A percentile compares a stretch with the other conserved stretches of the same genome.
Conservation (phyloP, 2,113 vertebrate genomes). For the Megaceryle torquata region DNA sequence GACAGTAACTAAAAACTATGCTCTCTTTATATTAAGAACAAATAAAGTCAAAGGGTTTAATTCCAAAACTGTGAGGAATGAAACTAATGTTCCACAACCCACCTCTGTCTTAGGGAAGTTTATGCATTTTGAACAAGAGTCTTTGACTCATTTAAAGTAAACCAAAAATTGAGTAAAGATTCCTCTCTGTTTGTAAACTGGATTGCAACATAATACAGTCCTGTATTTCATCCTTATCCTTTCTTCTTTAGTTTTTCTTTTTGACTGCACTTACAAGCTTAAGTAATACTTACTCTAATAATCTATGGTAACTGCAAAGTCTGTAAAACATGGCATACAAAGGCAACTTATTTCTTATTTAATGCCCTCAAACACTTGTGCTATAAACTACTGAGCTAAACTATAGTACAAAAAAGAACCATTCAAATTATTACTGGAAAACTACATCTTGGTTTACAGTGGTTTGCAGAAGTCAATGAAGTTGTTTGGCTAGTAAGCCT, state of each 20-base stretch:
- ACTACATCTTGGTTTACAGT: background rate
- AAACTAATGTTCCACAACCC: constrained; percentile 59
- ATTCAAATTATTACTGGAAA: background rate
- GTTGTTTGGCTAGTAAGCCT: background rate
- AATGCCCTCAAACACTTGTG: background rate
- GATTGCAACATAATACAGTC: background rate
- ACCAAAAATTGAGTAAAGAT: background rate
- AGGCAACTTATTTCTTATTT: background rate
- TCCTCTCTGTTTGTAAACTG: background rate
- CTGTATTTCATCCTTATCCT: background rate
- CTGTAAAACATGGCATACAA: background rate
- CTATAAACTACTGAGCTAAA: background rate
- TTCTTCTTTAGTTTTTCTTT: background rate
- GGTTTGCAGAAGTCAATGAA: background rate
- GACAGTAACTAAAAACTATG: constrained; percentile 54
- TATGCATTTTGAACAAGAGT: constrained; percentile 19
- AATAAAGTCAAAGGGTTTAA: constrained; percentile 60
- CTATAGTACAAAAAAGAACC: background rate
- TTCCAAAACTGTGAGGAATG: constrained; percentile 64
- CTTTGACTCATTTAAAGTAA: constrained; percentile 21
- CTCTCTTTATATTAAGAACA: constrained; percentile 57
- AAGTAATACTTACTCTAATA: background rate
- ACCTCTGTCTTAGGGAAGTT: constrained; percentile 33
- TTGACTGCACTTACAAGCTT: background rate
- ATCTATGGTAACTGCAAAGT: background rate